Evolutionary conservation across 2,888 invertebrate genomes (phyloP).

Genomic region (Oligia strigilis): DNA sequence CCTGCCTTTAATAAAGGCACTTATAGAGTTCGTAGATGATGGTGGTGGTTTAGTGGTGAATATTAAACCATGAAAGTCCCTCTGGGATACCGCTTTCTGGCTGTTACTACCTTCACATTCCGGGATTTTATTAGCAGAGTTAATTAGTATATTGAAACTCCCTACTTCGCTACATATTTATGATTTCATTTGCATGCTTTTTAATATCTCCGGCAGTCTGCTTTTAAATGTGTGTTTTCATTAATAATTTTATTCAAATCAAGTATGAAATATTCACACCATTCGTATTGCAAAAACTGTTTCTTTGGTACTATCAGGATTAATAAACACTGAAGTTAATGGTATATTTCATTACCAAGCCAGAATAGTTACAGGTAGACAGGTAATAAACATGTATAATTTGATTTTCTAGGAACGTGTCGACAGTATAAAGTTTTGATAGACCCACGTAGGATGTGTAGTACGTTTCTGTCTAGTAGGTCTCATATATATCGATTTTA

Average conservation of each 20-base stretch:
- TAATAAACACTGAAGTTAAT: neutral
- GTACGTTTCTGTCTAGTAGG: neutral
- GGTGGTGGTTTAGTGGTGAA: conserved; percentile 25
- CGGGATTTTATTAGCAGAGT: conserved; percentile 19
- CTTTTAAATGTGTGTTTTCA: conserved; percentile 19
- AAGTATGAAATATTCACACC: conserved; percentile 2
- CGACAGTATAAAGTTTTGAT: conserved; percentile 7
- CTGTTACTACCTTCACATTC: neutral
- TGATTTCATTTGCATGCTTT: conserved; percentile 29
- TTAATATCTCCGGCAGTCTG: conserved; percentile 12
- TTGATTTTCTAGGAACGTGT: conserved; percentile 19
- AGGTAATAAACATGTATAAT: conserved; percentile 27
- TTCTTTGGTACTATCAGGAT: neutral
- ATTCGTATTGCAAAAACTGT: conserved; percentile 6
- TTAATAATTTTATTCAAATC: conserved; percentile 20
- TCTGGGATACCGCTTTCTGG: conserved; percentile 11
- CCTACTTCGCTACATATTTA: conserved; percentile 26
- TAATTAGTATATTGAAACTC: conserved; percentile 9
- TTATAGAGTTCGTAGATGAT: conserved; percentile 16
- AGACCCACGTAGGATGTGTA: neutral
- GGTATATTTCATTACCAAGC: conserved; percentile 19
- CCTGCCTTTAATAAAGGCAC: conserved; percentile 26
- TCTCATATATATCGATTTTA: conserved; percentile 27
- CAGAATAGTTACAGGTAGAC: conserved; percentile 8
- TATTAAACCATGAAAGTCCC: conserved; percentile 44